Base-by-base conservation (phyloP, 2,113 vertebrate species). In the Plotosus lineatus region DNA sequence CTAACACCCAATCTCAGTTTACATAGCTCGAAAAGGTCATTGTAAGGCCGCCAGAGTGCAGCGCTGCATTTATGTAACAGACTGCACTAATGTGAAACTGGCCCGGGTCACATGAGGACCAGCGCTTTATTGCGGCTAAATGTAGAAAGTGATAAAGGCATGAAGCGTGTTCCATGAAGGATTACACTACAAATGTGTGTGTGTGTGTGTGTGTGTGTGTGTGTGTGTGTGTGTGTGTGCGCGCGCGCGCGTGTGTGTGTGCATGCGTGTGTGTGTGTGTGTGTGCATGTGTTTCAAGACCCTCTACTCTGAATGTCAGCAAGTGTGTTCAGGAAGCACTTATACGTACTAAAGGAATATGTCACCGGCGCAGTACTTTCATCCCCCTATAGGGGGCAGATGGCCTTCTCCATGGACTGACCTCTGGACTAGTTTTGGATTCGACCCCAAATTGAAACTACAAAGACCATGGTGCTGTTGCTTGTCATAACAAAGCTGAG, bases 11-110 rank as follows among this genome's bases (percentile, higher is more conserved):
- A 51, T 50, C 77, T 65, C 76, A 50, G 74, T 76, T 76, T 36
- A 65, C 60, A 56, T 50, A 75, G 31, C 85, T 82, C 48, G 60
- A 58, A 84, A 86, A 86, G 85, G 82, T 84, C 80, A 81, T 73
- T 73, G 82, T 74, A 84, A 68, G 58, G 6, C 19, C 56, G 79
- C 82, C 85, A 82, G 76, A 33, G 8, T 36, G 23, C 79, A 48
- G 71, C 31, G 21, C 69, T 61, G 50, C 65, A 19, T 83, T 82
- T 77, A 79, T 77, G 80, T 80, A 80, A 84, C 79, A 63, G 82
- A 83, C 75, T 83, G 81, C 78, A 75, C 78, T 60, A 81, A 78
- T 73, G 79, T 42, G 42, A 73, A 79, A 75, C 55, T 19, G 61
- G 28, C 48, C 76, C 21, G 19, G 21, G 69, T 82, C 82, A 85